phyloP scores from a whole-genome alignment of 2,797 vertebrate genomes.

The Dryobates pubescens region DNA sequence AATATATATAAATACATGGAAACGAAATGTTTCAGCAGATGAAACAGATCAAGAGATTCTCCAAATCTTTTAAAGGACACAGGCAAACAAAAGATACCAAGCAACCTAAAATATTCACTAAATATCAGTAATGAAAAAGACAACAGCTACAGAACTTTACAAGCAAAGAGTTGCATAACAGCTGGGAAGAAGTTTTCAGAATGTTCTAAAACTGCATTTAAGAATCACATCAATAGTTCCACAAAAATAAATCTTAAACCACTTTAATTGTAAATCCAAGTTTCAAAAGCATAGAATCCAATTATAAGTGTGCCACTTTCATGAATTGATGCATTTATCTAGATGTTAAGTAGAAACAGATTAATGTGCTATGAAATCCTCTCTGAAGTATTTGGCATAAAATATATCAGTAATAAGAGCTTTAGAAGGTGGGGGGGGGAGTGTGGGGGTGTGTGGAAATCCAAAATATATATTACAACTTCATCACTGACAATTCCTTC shows the following conservation, averaged over 20 bases:
- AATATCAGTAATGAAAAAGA: not conserved
- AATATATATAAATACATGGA: not conserved
- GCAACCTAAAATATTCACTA: not conserved
- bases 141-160: not conserved
- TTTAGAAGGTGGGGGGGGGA: not conserved
- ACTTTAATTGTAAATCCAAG: conserved; percentile 23
- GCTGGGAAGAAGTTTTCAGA: not conserved
- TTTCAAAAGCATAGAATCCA: conserved; percentile 17
- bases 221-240: not conserved
- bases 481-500: not conserved
- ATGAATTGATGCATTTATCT: conserved; percentile 38
- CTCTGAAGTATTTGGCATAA: conserved; percentile 5
- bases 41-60: not conserved
- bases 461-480: not conserved
- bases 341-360: conserved; percentile 23
- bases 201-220: not conserved
- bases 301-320: conserved; percentile 32
- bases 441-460: no score
- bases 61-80: not conserved
- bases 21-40: not conserved
- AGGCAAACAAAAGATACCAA: not conserved
- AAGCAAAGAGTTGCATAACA: not conserved
- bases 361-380: conserved; percentile 29
- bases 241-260: not conserved
- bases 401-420: not conserved